phyloP scores from a whole-genome alignment of 1,140 invertebrate genomes.

The Lineus longissimus region DNA sequence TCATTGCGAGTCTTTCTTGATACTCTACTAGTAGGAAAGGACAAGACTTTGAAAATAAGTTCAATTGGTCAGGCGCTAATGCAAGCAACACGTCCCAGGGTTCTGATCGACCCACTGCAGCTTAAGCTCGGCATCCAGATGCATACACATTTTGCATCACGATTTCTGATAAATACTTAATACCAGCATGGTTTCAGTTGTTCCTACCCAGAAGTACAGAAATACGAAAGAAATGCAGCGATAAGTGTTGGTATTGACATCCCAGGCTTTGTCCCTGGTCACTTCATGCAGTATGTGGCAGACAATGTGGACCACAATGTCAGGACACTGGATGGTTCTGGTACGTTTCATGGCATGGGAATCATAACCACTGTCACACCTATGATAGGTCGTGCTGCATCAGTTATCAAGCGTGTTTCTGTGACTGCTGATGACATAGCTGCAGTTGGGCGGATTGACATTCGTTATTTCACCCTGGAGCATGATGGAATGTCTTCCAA shows the following conservation, averaged over 20 bases:
- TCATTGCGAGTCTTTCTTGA: conserved; percentile 6
- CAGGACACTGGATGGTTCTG: conserved; percentile 30
- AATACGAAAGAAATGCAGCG: conserved; percentile 26
- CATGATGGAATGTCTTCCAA: background rate
- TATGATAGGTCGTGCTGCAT: background rate
- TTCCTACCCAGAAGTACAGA: conserved; percentile 26
- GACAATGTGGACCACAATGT: conserved; percentile 37
- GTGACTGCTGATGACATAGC: conserved; percentile 14
- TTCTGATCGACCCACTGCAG: conserved; percentile 21
- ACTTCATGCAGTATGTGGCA: conserved; percentile 28
- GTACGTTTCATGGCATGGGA: conserved; percentile 39
- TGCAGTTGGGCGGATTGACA: conserved; percentile 16
- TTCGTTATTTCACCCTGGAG: conserved; percentile 12
- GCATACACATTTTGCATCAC: conserved; percentile 14
- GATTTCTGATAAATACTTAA: conserved; percentile 16
- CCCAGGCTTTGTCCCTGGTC: background rate
- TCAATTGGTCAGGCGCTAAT: conserved; percentile 32
- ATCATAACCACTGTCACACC: conserved; percentile 32
- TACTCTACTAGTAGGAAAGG: conserved; percentile 9
- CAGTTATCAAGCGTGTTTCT: conserved; percentile 10
- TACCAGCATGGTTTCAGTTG: conserved; percentile 23
- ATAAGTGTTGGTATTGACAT: conserved; percentile 9
- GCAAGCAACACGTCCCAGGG: conserved; percentile 25
- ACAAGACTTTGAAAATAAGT: conserved; percentile 18
- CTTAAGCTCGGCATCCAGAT: conserved; percentile 8